Conservation (phyloP, 2,888 invertebrate genomes). For the Cerastis leucographa region DNA sequence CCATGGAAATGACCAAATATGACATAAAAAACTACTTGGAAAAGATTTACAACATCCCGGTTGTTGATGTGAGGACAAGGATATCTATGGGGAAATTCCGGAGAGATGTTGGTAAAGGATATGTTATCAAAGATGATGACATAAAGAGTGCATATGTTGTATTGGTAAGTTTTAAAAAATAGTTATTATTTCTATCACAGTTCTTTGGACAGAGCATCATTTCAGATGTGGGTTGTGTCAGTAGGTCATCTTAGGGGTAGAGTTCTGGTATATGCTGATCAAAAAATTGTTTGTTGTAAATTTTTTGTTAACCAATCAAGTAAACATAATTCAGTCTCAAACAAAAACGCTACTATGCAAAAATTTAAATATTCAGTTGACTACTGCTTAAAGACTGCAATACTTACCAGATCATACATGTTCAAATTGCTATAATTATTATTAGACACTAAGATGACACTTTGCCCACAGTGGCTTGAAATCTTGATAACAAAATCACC, state of each 20-base stretch:
- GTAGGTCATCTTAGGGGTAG: not conserved
- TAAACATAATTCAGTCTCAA: not conserved
- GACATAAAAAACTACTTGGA: constrained; percentile 98
- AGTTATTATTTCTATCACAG: not conserved
- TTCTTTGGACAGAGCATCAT: not conserved
- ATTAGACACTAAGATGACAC: not conserved
- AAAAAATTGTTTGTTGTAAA: not conserved
- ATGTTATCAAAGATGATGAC: constrained; percentile 95
- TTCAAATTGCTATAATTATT: not conserved
- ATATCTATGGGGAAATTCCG: constrained; percentile 93
- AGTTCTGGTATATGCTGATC: not conserved
- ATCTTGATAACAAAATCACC: not conserved
- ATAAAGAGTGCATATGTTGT: constrained; percentile 94
- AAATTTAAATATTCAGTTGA: too few species aligned
- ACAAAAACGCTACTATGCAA: too few species aligned
- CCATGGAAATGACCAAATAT: constrained; percentile 97
- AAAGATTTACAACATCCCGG: constrained; percentile 97
- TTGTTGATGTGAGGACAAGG: constrained; percentile 94
- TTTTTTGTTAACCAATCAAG: not conserved
- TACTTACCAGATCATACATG: too few species aligned
- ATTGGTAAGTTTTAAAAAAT: constrained; percentile 91
- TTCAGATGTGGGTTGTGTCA: not conserved
- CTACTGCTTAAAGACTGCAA: too few species aligned
- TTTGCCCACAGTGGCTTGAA: too few species aligned
- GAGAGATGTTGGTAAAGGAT: constrained; percentile 91